These are phyloP conservation scores for Kryphioiulus occultus DNA, from an alignment of 2,888 invertebrate species.

Conservation along the genomic window DNA sequence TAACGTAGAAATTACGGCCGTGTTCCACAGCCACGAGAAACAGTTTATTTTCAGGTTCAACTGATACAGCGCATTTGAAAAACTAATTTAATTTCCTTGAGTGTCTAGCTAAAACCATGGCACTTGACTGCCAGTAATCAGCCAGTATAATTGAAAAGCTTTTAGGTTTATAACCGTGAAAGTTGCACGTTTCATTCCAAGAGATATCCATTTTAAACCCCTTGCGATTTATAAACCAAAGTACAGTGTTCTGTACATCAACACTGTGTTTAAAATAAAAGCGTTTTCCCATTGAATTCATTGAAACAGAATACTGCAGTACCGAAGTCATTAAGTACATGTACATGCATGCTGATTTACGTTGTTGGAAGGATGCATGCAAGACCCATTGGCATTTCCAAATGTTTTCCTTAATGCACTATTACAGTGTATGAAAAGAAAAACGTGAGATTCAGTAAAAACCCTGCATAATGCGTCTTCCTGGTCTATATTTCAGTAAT, in stretches of 20 bases:
- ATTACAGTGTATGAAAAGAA: too few species aligned
- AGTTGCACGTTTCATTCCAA: neutral
- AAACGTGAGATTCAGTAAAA: too few species aligned
- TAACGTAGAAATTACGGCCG: neutral
- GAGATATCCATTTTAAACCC: neutral
- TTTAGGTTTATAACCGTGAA: neutral
- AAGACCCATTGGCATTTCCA: too few species aligned
- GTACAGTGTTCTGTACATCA: neutral
- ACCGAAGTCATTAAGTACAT: too few species aligned
- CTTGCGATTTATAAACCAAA: neutral
- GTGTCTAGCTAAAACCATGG: neutral
- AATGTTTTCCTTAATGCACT: too few species aligned
- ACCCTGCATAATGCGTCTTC: too few species aligned
- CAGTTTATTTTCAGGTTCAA: neutral
- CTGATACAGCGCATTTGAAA: neutral
- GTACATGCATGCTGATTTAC: too few species aligned
- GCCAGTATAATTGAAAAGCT: neutral
- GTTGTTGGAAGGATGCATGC: too few species aligned
- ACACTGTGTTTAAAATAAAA: neutral
- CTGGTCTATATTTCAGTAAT: neutral
- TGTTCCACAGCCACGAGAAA: neutral
- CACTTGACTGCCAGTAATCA: neutral
- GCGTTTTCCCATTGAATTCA: neutral
- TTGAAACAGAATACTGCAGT: neutral
- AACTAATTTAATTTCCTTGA: slow-evolving; percentile 32